These are phyloP conservation scores for Lordiphosa andalusiaca DNA, from an alignment of 2,888 invertebrate genomes.

Conservation along the genomic window DNA sequence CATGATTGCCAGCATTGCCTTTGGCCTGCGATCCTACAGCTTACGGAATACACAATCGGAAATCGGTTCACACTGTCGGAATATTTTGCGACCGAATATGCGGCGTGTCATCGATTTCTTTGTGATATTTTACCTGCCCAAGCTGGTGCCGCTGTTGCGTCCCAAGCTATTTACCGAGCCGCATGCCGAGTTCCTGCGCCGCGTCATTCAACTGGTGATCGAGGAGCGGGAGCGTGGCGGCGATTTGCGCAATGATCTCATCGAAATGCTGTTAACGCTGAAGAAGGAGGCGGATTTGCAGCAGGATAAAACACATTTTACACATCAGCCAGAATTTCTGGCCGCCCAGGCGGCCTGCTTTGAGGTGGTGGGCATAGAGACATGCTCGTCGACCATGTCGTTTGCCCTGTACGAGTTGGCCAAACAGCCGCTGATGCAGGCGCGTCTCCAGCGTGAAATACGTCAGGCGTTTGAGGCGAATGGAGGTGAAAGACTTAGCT, in stretches of 20 bases:
- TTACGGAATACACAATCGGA: constrained; percentile 79
- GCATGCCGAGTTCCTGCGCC: constrained; percentile 78
- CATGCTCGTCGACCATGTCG: constrained; percentile 79
- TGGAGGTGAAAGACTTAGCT: constrained; percentile 71
- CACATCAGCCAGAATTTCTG: constrained; percentile 75
- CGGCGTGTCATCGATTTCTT: constrained; percentile 78
- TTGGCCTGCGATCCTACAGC: constrained; percentile 80
- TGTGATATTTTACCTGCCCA: constrained; percentile 80
- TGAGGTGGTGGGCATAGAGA: constrained; percentile 78
- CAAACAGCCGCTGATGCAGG: constrained; percentile 79
- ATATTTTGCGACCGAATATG: constrained; percentile 76
- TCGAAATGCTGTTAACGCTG: constrained; percentile 81
- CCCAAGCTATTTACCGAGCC: constrained; percentile 70
- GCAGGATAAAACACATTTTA: constrained; percentile 67
- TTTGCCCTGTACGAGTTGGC: constrained; percentile 80
- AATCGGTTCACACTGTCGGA: constrained; percentile 79
- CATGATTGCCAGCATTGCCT: constrained; percentile 81
- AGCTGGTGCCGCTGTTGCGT: constrained; percentile 74
- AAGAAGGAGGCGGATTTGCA: constrained; percentile 77
- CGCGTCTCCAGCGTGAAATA: constrained; percentile 80
- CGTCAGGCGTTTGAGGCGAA: constrained; percentile 60
- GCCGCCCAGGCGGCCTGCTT: constrained; percentile 79
- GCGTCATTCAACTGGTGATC: constrained; percentile 79
- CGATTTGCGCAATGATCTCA: constrained; percentile 80
- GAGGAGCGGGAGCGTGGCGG: constrained; percentile 79